Evolutionary conservation across 2,888 invertebrate species (phyloP).

Genomic region (Trypoxylon attenuatum): DNA sequence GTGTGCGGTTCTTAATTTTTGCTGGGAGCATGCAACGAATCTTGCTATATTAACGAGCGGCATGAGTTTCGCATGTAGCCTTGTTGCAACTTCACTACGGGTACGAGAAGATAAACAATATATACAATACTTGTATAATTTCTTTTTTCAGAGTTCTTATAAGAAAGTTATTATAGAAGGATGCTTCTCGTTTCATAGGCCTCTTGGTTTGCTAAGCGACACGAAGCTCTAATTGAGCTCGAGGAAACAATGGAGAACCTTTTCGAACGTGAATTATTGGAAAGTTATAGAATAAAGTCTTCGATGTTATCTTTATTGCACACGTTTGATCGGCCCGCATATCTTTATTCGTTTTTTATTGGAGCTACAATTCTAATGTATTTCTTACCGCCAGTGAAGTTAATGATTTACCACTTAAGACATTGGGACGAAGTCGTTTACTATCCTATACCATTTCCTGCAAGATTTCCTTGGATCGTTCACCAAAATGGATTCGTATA

Average conservation of each 20-base stretch:
- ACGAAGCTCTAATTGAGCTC: slow-evolving; percentile 16
- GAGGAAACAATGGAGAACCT: slow-evolving; percentile 12
- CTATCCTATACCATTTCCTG: slow-evolving; percentile 37
- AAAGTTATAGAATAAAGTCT: background rate
- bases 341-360: background rate
- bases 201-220: slow-evolving; percentile 19
- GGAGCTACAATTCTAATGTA: background rate
- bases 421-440: slow-evolving; percentile 21
- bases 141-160: background rate
- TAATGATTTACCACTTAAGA: slow-evolving; percentile 28
- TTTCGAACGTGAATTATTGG: slow-evolving; percentile 23
- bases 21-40: slow-evolving; percentile 13
- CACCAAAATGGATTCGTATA: slow-evolving; percentile 33
- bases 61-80: slow-evolving; percentile 22
- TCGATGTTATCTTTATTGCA: slow-evolving; percentile 3
- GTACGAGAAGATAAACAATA: slow-evolving; percentile 6
- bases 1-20: slow-evolving; percentile 18
- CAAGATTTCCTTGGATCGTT: slow-evolving; percentile 44
- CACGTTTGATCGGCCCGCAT: slow-evolving; percentile 11
- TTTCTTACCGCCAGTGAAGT: slow-evolving; percentile 27
- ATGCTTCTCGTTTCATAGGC: background rate
- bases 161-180: background rate
- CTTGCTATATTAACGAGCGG: slow-evolving; percentile 12
- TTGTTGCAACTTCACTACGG: slow-evolving; percentile 28
- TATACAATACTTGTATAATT: background rate